Conservation (phyloP, 2,888 invertebrate genomes). For the Gerosis bhagava region DNA sequence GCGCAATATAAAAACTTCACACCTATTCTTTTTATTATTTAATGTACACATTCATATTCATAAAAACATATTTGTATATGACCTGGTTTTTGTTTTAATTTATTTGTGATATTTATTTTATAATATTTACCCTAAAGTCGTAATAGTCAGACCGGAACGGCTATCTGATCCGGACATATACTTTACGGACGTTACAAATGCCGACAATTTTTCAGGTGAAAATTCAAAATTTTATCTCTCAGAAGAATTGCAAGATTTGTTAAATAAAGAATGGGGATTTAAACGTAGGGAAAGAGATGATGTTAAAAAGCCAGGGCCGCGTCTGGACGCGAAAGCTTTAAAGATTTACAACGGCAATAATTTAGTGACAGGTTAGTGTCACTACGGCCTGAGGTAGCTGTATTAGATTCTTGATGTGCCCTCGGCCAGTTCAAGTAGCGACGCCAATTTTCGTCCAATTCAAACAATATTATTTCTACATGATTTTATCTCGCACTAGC, state of each 20-base stretch:
- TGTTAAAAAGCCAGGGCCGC: constrained; percentile 97
- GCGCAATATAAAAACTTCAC: constrained; percentile 12
- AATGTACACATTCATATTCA: neutral
- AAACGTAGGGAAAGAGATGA: constrained; percentile 94
- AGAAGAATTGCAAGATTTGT: constrained; percentile 81
- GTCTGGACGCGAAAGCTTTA: constrained; percentile 86
- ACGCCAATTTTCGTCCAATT: constrained; percentile 48
- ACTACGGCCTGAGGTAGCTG: constrained; percentile 63
- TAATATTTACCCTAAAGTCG: too few species aligned
- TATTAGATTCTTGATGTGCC: constrained; percentile 65
- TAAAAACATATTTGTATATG: too few species aligned
- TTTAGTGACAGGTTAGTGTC: constrained; percentile 81
- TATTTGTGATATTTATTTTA: too few species aligned
- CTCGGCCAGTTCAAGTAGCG: constrained; percentile 43
- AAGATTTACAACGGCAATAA: constrained; percentile 76
- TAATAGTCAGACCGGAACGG: constrained; percentile 43
- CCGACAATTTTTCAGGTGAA: constrained; percentile 79
- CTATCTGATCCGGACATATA: constrained; percentile 41
- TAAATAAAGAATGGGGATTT: constrained; percentile 89
- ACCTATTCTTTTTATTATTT: constrained; percentile 7
- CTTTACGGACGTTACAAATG: constrained; percentile 60
- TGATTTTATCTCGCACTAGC: constrained; percentile 57
- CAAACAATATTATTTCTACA: constrained; percentile 10
- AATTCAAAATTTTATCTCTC: constrained; percentile 69
- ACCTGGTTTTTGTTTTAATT: too few species aligned